Percentiles rank a stretch among this genome's conserved stretches.
phyloP scores from a whole-genome alignment of 2,888 invertebrate genomes.

The Eupithecia abbreviata region DNA sequence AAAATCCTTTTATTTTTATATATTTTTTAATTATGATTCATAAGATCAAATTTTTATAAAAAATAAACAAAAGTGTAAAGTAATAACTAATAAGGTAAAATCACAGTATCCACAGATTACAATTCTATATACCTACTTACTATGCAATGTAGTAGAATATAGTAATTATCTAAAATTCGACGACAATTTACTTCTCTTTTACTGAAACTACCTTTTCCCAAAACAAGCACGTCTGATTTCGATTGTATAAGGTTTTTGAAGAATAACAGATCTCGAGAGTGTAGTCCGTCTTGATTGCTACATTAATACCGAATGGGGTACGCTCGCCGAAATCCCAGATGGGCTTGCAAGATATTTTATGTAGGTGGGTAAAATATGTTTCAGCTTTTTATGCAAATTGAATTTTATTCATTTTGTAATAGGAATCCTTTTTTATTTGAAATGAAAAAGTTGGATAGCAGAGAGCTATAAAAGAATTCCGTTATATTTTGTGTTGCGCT shows the following conservation, averaged over 20 bases:
- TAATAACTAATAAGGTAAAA: too few relatives aligned
- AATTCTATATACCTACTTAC: too few relatives aligned
- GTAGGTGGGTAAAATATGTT: slow-evolving; percentile 17
- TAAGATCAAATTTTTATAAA: too few relatives aligned
- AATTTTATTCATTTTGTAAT: slow-evolving; percentile 19
- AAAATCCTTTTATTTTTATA: too few relatives aligned
- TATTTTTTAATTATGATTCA: too few relatives aligned
- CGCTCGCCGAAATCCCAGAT: slow-evolving; percentile 26
- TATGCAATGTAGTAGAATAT: too few relatives aligned
- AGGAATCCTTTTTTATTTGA: slow-evolving; percentile 17
- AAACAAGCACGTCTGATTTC: slow-evolving; percentile 7
- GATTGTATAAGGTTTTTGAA: slow-evolving; percentile 13
- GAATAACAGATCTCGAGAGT: slow-evolving; percentile 14
- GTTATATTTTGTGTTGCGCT: background rate
- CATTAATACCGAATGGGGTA: slow-evolving; percentile 22
- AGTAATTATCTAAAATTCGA: background rate
- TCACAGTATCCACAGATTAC: too few relatives aligned
- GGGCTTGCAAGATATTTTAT: slow-evolving; percentile 21
- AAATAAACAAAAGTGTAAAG: too few relatives aligned
- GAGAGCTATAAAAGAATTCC: background rate
- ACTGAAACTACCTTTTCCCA: background rate
- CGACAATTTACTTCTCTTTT: background rate
- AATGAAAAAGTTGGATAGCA: slow-evolving; percentile 5
- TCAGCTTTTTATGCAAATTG: slow-evolving; percentile 27
- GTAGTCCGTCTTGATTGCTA: slow-evolving; percentile 22